Evolutionary conservation across 37 sponge, comb jelly and placozoan genomes (phyloP), one percentile per base, ranked within the genome.

Genomic region (Lycopodina hypogea): DNA sequence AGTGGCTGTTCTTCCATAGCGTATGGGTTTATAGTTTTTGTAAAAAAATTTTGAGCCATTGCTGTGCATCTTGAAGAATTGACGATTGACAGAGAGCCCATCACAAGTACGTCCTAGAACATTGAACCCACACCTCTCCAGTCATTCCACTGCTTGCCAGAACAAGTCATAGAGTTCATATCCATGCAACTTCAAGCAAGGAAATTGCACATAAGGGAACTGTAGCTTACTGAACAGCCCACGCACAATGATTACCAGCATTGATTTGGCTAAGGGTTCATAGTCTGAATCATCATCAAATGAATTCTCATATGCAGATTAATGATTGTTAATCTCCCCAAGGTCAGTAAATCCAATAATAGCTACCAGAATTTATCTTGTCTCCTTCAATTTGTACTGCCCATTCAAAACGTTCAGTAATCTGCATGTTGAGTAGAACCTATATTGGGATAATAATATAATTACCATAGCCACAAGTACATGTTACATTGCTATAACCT

Each of bases 221-320:
- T n/a, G n/a, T n/a, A n/a, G n/a, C n/a, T n/a, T n/a, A n/a, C n/a
- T n/a, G n/a, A 78, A 78, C 24, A 78, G 52, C 45, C 78, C 78
- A 42, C 78, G 65, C 45, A 78, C 78, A 65, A 78, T 78, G 29
- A 78, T 57, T 33, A 52, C 56, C 78, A 77, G 24, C 50, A 77
- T 42, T 41, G 78, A 36, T 41, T 63, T 77, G 32, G 78, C 78
- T 28, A 77, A 7, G 18, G 22, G 24, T 50, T 33, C 3, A n/a
- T 19, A n/a, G 22, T 61, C n/a, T 35, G 22, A 22, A 59, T 35
- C 62, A 22, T 58, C 66, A 21, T 42, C 65, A 24, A 59, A 22
- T 35, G 38, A 35, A 33, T 30, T 12, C 77, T 59, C 61, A 59
- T 42, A 59, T 23, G 22, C 61, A 35, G n/a, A 23, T 35, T 59